These are phyloP conservation scores for Euleptes europaea DNA, from an alignment of 2,113 vertebrate genomes.

Conservation along the genomic window DNA sequence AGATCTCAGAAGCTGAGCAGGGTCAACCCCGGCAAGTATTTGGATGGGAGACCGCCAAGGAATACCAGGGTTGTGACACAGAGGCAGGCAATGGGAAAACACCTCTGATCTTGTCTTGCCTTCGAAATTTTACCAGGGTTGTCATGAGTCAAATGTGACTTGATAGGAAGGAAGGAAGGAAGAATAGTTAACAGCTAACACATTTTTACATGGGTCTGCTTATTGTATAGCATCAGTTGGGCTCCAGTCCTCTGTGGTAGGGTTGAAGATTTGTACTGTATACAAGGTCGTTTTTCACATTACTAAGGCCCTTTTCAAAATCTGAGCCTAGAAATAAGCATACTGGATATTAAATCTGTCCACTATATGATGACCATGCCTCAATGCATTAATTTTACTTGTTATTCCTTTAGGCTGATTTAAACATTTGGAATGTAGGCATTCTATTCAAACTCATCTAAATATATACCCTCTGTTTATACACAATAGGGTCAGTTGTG, in stretches of 20 bases:
- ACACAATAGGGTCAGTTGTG: constrained; percentile 51
- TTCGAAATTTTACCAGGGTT: too few species aligned
- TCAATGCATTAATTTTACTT: background rate
- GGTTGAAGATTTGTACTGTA: background rate
- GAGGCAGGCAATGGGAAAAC: too few species aligned
- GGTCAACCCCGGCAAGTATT: too few species aligned
- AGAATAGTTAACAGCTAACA: background rate
- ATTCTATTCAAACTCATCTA: background rate
- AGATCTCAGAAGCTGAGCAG: too few species aligned
- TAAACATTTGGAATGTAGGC: background rate
- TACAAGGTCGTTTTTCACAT: background rate
- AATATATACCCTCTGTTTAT: rapidly evolving
- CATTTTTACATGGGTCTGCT: background rate
- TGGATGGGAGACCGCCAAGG: too few species aligned
- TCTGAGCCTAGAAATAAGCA: constrained; percentile 46
- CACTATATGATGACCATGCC: background rate
- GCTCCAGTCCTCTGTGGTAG: background rate
- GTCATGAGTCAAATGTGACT: too few species aligned
- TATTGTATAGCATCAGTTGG: background rate
- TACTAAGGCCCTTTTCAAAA: background rate
- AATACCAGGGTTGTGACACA: too few species aligned
- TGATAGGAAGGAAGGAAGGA: too few species aligned
- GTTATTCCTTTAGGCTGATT: background rate
- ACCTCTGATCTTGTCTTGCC: too few species aligned
- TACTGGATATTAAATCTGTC: background rate